Base-by-base conservation (phyloP, 2,797 vertebrate species). In the Phalloptychus januarius region DNA sequence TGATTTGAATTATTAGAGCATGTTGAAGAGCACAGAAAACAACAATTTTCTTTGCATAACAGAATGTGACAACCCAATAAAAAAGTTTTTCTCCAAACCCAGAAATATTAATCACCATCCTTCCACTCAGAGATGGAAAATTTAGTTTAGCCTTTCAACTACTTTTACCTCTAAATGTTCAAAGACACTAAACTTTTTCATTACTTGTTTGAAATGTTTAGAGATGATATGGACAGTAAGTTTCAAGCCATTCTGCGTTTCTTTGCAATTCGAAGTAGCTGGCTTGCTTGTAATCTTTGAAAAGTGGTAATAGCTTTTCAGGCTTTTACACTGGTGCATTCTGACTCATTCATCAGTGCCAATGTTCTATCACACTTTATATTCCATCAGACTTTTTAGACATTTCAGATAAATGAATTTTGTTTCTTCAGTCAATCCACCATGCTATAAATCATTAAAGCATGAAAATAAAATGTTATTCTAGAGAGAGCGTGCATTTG, bases 281-380 rank as follows among this genome's bases (percentile, higher is more conserved):
- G 4, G 2, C 65, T 25, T 42, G 42, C 33, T 69, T 69, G 63
- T 42, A 42, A 42, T 63, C 58, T 33, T 36, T 20, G 31, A 63
- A 36, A 63, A 63, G 58, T 18, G 58, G 31, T 63, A 63, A 63
- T 63, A 63, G 58, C 31, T 63, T 36, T 28, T 13, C 58, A 63
- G 31, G 58, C 31, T 63, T 63, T 36, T 7, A 63, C 31, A 63
- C 31, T 63, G 31, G 31, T 63, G 58, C 31, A 36, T 63, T 63
- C 31, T 63, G 58, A 63, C 31, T 63, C 58, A 63, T 69, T 42
- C 65, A 69, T 69, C 38, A 69, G 38, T 42, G 38, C 38, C 25
- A 38, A 13, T 25, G 38, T 42, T 67, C 63, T 42, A 13, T 42
- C 38, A 13, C 36, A 40, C 20, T 40, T 25, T 40, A 40, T 12